A percentile compares a stretch with the other conserved stretches of the same genome.
Evolutionary conservation across 2,888 invertebrate genomes (phyloP).

Genomic region (Octonoba sinensis): DNA sequence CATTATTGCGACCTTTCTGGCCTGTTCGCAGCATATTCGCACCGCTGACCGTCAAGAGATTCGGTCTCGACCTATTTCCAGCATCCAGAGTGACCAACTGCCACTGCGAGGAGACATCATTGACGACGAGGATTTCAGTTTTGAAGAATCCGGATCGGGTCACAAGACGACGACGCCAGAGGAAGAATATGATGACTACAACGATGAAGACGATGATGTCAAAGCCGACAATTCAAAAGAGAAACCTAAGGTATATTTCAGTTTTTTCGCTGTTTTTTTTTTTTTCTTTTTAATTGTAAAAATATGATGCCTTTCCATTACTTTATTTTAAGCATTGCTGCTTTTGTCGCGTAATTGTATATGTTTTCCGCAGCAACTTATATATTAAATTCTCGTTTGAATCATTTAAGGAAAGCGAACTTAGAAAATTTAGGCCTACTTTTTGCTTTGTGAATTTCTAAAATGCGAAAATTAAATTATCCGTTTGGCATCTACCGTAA

Average conservation of each 20-base stretch:
- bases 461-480: too few relatives aligned
- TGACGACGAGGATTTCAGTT: constrained; percentile 55
- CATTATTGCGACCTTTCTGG: too few relatives aligned
- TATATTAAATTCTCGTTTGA: too few relatives aligned
- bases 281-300: background rate
- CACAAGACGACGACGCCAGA: constrained; percentile 8
- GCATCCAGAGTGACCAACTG: constrained; percentile 49
- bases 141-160: constrained; percentile 47
- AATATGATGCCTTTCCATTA: too few relatives aligned
- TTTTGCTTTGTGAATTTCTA: too few relatives aligned
- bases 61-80: constrained; percentile 16
- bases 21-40: constrained; percentile 3
- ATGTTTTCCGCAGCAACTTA: too few relatives aligned
- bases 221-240: background rate
- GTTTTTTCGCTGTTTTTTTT: background rate
- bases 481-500: too few relatives aligned
- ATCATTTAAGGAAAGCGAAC: too few relatives aligned
- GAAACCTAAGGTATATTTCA: background rate
- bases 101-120: constrained; percentile 41
- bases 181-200: constrained; percentile 33
- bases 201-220: background rate
- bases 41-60: constrained; percentile 31
- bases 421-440: too few relatives aligned
- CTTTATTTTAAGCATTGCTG: too few relatives aligned
- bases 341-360: too few relatives aligned